These are phyloP conservation scores for Lepus timidus DNA, from an alignment of 2,113 vertebrate genomes.

Conservation along the genomic window DNA sequence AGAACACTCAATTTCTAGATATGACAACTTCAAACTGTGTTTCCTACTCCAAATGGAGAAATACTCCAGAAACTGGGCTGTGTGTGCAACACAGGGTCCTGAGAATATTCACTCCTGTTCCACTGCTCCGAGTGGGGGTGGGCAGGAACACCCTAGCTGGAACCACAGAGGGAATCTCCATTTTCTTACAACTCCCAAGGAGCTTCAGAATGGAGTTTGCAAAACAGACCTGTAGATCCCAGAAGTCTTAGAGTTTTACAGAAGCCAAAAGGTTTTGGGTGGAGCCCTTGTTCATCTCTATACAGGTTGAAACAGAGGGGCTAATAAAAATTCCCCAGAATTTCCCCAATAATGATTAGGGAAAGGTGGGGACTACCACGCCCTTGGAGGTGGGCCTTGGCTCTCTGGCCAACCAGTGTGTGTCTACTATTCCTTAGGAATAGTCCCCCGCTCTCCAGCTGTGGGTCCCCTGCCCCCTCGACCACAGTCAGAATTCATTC, in stretches of 20 bases:
- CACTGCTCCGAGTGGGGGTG: background rate
- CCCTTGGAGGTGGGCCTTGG: background rate
- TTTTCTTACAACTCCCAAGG: background rate
- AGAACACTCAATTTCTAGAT: background rate
- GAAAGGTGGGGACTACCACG: background rate
- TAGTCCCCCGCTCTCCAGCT: background rate
- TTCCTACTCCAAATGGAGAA: constrained; percentile 7
- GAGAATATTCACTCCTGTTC: background rate
- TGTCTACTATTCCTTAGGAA: background rate
- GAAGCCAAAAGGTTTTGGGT: background rate
- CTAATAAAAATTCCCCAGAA: background rate
- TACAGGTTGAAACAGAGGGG: background rate
- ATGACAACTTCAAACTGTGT: background rate
- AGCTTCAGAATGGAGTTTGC: background rate
- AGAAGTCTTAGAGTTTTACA: constrained; percentile 28
- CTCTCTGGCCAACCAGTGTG: background rate
- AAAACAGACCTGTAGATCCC: constrained; percentile 5
- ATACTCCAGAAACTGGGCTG: background rate
- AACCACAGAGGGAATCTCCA: background rate
- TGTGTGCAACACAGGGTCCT: background rate
- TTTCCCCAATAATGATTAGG: background rate
- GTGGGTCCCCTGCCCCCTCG: background rate
- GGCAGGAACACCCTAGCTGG: background rate
- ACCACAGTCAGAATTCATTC: background rate
- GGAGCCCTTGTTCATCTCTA: background rate